Conservation (phyloP, 2,797 vertebrate species). For the Potorous gilbertii region DNA sequence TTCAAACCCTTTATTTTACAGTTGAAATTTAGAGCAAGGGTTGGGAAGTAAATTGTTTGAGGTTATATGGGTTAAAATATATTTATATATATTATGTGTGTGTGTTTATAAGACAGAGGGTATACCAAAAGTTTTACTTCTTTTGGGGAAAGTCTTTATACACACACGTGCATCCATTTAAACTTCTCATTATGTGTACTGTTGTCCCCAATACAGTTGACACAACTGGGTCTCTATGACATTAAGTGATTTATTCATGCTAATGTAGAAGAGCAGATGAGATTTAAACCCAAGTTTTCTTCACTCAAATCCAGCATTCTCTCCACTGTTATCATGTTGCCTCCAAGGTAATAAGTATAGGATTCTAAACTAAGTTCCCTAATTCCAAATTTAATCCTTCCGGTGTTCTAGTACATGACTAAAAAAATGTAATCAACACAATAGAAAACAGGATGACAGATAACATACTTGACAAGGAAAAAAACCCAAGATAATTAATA, state of each 20-base stretch:
- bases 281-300: neutral
- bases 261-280: neutral
- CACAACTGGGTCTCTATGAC: neutral
- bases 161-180: neutral
- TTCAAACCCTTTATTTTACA: neutral
- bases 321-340: neutral
- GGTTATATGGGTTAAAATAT: neutral
- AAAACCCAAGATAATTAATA: neutral
- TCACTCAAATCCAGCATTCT: neutral
- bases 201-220: neutral
- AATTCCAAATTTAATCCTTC: neutral
- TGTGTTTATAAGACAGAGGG: neutral
- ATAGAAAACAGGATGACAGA: neutral
- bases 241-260: neutral
- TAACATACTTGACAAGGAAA: neutral
- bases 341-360: neutral
- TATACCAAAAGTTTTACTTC: neutral
- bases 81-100: neutral
- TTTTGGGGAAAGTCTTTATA: neutral
- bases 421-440: neutral
- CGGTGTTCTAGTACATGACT: neutral
- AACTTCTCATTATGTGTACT: neutral
- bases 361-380: neutral
- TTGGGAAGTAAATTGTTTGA: neutral
- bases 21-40: neutral